A percentile compares a stretch with the other conserved stretches of the same genome.
Evolutionary conservation across 1,140 invertebrate species (phyloP).

Genomic region (Aplysia californica): DNA sequence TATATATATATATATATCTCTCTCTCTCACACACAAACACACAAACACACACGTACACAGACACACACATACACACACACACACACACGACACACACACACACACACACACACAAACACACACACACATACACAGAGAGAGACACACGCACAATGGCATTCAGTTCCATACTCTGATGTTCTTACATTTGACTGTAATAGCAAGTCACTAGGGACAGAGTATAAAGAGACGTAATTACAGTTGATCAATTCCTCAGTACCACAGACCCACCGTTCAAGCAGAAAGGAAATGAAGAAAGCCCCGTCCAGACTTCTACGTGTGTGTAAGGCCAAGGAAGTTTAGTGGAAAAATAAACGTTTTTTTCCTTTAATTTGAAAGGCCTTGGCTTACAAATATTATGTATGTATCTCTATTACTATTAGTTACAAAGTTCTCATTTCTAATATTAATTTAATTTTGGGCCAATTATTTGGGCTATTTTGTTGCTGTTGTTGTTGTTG

Average conservation of each 20-base stretch:
- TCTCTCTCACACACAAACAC: no score
- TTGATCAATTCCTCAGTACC: neutral
- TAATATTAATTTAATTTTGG: neutral
- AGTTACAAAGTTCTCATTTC: neutral
- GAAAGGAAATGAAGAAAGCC: slow-evolving; percentile 3
- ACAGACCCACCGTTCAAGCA: neutral
- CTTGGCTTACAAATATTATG: no score
- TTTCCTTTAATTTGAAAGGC: neutral
- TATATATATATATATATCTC: no score
- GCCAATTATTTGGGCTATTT: neutral
- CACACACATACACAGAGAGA: no score
- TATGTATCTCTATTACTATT: no score
- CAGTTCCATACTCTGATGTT: neutral
- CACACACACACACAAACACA: no score
- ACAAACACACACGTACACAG: no score
- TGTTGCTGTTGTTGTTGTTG: no score
- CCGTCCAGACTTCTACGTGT: slow-evolving; percentile 32
- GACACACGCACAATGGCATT: neutral
- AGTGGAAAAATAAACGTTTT: neutral
- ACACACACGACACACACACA: no score
- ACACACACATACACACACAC: no score
- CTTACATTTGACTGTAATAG: neutral
- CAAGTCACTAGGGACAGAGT: neutral
- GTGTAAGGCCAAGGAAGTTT: slow-evolving; percentile 20
- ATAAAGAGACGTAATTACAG: neutral